These are phyloP conservation scores for Litocranius walleri DNA, from an alignment of 2,113 vertebrate genomes.

Conservation along the genomic window DNA sequence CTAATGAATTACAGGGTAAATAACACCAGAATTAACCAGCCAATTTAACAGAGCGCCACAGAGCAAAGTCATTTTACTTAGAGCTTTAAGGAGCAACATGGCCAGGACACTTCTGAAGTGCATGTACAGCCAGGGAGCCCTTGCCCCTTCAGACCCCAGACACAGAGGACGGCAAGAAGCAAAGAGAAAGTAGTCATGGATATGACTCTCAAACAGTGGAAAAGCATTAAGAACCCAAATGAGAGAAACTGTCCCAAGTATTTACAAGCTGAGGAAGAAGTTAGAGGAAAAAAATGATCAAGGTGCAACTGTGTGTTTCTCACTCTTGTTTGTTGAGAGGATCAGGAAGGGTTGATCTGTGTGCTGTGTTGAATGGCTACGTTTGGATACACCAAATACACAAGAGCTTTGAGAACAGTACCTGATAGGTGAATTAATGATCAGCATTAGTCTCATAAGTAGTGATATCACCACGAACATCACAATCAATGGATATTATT, in stretches of 20 bases:
- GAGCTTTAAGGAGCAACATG: conserved; percentile 70
- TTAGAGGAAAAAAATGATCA: fast-evolving
- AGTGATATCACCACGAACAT: fast-evolving
- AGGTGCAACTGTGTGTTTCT: not conserved
- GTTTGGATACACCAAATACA: fast-evolving
- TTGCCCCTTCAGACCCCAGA: not conserved
- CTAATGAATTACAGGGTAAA: conserved; percentile 99
- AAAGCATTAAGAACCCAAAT: not conserved
- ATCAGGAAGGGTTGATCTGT: fast-evolving
- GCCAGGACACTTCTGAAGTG: conserved; percentile 52
- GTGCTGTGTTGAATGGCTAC: not conserved
- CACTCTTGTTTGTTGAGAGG: fast-evolving
- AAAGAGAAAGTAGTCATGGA: fast-evolving
- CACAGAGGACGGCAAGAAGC: not conserved
- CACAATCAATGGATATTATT: fast-evolving
- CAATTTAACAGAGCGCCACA: conserved; percentile 89
- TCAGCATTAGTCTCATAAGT: fast-evolving
- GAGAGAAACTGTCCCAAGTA: not conserved
- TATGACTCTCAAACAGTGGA: fast-evolving
- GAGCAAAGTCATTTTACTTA: conserved; percentile 86
- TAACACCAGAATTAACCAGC: conserved; percentile 98
- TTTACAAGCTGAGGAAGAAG: no score
- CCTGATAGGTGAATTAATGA: fast-evolving
- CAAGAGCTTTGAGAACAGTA: fast-evolving
- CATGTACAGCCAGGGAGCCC: not conserved